Evolutionary conservation across 2,113 vertebrate genomes (phyloP).

Genomic region (Ptychochromis oligacanthus): DNA sequence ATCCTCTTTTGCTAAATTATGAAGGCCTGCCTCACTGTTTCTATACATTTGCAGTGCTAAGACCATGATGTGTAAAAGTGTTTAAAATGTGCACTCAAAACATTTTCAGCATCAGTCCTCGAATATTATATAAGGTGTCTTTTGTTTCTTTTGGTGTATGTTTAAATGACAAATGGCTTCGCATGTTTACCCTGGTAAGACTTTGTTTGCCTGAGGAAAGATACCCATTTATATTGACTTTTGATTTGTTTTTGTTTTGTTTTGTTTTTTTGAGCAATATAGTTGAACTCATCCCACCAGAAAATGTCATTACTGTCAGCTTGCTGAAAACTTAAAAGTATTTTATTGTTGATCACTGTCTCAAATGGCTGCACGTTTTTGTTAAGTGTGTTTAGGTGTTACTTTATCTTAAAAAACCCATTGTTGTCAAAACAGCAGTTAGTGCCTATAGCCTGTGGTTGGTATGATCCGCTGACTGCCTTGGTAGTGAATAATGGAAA

Average conservation of each 20-base stretch:
- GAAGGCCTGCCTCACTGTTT: background rate
- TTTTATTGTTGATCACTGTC: background rate
- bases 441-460: background rate
- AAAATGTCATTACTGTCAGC: background rate
- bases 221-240: background rate
- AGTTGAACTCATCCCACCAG: too few species aligned
- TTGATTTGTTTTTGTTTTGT: too few species aligned
- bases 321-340: accelerated
- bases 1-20: background rate
- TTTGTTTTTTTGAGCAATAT: too few species aligned
- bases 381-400: background rate
- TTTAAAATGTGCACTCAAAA: background rate
- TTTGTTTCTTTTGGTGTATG: background rate
- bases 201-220: background rate
- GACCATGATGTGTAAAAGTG: background rate
- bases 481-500: background rate
- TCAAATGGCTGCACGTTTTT: background rate
- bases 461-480: too few species aligned
- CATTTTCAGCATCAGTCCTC: background rate
- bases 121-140: background rate
- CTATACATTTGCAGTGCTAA: background rate
- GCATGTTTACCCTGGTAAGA: background rate
- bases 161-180: background rate
- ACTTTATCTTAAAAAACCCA: background rate
- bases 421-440: too few species aligned